phyloP scores from a whole-genome alignment of 1,140 invertebrate genomes.

The Solenopsis fugax region DNA sequence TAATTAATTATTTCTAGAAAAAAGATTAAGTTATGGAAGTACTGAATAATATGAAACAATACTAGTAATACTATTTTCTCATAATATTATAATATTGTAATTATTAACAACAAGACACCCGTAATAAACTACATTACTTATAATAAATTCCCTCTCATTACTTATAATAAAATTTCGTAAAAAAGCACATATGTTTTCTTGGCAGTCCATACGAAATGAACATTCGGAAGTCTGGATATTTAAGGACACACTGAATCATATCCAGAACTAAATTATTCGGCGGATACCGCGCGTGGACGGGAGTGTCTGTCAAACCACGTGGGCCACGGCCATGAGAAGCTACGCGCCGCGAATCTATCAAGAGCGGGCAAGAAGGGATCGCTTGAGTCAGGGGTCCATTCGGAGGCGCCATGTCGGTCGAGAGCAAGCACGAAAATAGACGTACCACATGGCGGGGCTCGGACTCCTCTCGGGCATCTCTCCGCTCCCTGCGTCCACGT shows the following conservation, averaged over 20 bases:
- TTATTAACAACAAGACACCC: background rate
- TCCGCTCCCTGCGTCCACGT: constrained; percentile 56
- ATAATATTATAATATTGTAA: background rate
- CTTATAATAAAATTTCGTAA: background rate
- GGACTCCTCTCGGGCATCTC: constrained; percentile 61
- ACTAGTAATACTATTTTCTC: background rate
- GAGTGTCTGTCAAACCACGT: constrained; percentile 35
- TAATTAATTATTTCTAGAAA: too few species aligned
- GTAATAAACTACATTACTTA: background rate
- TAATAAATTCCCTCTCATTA: background rate
- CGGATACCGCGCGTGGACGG: background rate
- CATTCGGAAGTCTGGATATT: background rate
- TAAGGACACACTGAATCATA: too few species aligned
- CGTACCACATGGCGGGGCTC: constrained; percentile 84
- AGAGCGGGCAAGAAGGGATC: constrained; percentile 41
- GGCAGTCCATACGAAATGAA: background rate
- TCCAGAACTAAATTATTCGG: background rate
- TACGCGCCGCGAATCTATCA: constrained; percentile 7
- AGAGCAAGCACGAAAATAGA: constrained; percentile 84
- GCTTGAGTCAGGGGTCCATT: constrained; percentile 43
- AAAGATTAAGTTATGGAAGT: background rate
- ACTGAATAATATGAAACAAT: background rate
- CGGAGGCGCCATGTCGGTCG: constrained; percentile 70
- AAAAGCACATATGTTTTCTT: background rate
- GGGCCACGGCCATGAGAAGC: constrained; percentile 35